Evolutionary conservation across 1,140 invertebrate genomes (phyloP).

Genomic region (Scaptomyza hsui): DNA sequence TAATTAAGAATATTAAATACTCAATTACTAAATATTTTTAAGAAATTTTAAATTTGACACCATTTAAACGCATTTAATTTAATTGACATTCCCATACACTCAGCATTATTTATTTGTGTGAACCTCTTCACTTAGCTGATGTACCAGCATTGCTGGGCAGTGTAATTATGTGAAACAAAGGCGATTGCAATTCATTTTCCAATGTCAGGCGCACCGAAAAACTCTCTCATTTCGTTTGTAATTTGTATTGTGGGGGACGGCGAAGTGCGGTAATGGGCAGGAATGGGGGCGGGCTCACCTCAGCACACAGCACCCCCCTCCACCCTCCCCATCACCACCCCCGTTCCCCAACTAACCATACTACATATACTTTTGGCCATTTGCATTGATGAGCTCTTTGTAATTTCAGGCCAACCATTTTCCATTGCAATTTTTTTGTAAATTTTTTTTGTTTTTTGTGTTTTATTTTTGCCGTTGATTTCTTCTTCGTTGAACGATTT

Average conservation of each 20-base stretch:
- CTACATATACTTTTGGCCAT: conserved; percentile 29
- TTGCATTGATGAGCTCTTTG: conserved; percentile 63
- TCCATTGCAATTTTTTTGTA: conserved; percentile 68
- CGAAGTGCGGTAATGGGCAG: conserved; percentile 1
- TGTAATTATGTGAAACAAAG: conserved; percentile 38
- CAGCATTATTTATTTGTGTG: too few species aligned
- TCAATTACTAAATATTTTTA: too few species aligned
- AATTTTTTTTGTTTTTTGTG: conserved; percentile 41
- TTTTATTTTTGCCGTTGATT: conserved; percentile 69
- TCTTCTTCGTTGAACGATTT: conserved; percentile 47
- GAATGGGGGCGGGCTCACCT: not conserved
- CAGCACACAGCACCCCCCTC: too few species aligned
- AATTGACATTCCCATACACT: too few species aligned
- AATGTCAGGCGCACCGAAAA: conserved; percentile 36
- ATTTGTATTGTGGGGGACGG: conserved; percentile 56
- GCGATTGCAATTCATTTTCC: conserved; percentile 60
- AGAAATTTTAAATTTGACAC: too few species aligned
- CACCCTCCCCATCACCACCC: too few species aligned
- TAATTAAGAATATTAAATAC: too few species aligned
- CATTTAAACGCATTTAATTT: too few species aligned
- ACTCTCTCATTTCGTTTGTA: conserved; percentile 75
- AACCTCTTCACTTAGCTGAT: conserved; percentile 15
- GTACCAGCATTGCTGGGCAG: not conserved
- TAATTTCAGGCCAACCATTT: conserved; percentile 77
- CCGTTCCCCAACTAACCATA: too few species aligned